Base-by-base conservation (phyloP, 1,140 invertebrate species). In the Bradynema listronoti region DNA sequence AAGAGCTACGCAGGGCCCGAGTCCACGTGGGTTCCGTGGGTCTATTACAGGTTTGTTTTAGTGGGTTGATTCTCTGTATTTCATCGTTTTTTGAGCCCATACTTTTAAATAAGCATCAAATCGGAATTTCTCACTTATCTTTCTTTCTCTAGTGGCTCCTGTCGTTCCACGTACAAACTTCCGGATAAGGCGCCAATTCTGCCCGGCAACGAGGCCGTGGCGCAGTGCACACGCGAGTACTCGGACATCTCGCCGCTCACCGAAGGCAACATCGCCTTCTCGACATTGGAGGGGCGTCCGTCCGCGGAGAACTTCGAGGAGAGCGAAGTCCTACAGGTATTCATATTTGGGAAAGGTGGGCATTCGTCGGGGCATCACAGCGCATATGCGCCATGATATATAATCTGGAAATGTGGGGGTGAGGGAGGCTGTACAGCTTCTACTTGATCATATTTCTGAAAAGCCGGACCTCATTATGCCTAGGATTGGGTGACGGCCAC, bases 401-500 rank as follows among this genome's bases (percentile, higher is more conserved):
- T 42, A 49, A 11, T 25, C 25, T 49, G 25, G 16, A 22, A 22
- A 22, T n/a, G n/a, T n/a, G n/a, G n/a, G n/a, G n/a, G n/a, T n/a
- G n/a, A n/a, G n/a, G n/a, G n/a, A n/a, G n/a, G n/a, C n/a, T n/a
- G n/a, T n/a, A n/a, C n/a, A n/a, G n/a, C n/a, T n/a, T n/a, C n/a
- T n/a, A n/a, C n/a, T n/a, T n/a, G n/a, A n/a, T n/a, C n/a, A n/a
- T n/a, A n/a, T n/a, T n/a, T n/a, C n/a, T n/a, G n/a, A n/a, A n/a
- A n/a, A n/a, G n/a, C n/a, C n/a, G n/a, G n/a, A n/a, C n/a, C 19
- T 50, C 4, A 30, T 50, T 4, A 4, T 25, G 30, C 25, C 29
- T 71, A 92, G 88, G 89, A 95, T 81, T 98, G 91, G 90, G 93
- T 98, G 1, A 93, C 92, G 57, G 94, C 94, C 0, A 91, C 88